Evolutionary conservation across 2,797 vertebrate genomes (phyloP).

Genomic region (Clarias pachynema): DNA sequence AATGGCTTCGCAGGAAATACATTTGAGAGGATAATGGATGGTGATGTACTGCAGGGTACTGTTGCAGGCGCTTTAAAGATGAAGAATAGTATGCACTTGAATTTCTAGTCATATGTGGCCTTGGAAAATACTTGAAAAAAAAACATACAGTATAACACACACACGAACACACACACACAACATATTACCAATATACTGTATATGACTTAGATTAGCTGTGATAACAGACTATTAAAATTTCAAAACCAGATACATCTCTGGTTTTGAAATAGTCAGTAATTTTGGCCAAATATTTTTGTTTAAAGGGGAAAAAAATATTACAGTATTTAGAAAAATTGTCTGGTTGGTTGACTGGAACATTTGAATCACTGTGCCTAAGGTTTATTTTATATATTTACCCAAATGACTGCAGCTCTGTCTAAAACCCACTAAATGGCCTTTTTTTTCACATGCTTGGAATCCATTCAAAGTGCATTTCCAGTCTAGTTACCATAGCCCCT

Average conservation of each 20-base stretch:
- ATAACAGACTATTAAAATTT: no score
- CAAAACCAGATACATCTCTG: no score
- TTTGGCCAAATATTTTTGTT: background rate
- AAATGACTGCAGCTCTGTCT: background rate
- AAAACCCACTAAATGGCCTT: background rate
- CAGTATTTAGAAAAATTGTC: background rate
- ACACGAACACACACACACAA: no score
- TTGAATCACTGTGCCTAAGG: background rate
- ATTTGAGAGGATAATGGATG: constrained; percentile 19
- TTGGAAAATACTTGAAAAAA: background rate
- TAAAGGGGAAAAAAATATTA: background rate
- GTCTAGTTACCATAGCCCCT: background rate
- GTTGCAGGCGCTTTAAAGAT: background rate
- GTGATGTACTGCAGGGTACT: background rate
- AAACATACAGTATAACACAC: no score
- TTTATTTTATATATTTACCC: background rate
- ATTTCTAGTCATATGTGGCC: background rate
- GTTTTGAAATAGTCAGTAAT: background rate
- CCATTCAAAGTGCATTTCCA: background rate
- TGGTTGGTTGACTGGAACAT: background rate
- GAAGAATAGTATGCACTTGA: background rate
- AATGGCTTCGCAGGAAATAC: constrained; percentile 2
- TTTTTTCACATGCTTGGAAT: background rate
- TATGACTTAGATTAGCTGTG: no score
- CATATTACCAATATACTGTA: no score